phyloP scores from a whole-genome alignment of 2,797 vertebrate genomes.

The Lithobates pipiens region DNA sequence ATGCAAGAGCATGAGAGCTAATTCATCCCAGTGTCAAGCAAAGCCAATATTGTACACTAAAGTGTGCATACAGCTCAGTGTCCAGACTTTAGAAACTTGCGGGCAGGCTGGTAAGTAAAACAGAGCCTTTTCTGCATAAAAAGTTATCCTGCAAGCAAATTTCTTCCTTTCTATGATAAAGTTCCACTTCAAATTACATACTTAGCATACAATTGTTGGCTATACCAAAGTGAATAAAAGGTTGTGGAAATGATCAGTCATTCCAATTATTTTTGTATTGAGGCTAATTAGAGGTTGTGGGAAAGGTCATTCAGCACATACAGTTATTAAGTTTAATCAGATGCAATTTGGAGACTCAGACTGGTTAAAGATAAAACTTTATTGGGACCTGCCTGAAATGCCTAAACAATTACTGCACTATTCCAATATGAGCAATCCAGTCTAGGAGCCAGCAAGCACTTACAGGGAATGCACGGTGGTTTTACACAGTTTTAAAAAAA shows the following conservation, averaged over 20 bases:
- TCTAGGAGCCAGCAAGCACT: neutral
- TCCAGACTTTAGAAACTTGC: too few relatives aligned
- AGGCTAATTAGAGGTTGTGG: neutral
- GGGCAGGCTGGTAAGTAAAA: too few relatives aligned
- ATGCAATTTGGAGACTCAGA: neutral
- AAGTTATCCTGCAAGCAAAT: neutral
- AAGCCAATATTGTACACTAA: too few relatives aligned
- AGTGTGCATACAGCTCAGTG: too few relatives aligned
- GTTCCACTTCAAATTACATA: neutral
- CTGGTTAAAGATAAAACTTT: neutral
- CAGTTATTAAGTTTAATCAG: neutral
- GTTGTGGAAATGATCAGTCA: neutral
- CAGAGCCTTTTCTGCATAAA: too few relatives aligned
- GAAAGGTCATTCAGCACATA: constrained; percentile 7
- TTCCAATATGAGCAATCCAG: neutral
- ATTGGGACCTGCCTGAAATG: neutral
- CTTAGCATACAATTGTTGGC: neutral
- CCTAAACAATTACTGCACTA: neutral
- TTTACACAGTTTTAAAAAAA: too few relatives aligned
- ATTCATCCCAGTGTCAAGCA: too few relatives aligned
- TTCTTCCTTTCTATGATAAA: neutral
- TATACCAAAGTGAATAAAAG: neutral
- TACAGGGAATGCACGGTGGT: neutral
- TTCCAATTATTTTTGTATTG: neutral
- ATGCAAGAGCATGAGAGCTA: too few relatives aligned